A percentile compares a stretch with the other conserved stretches of the same genome.
Conservation (phyloP, 2,113 vertebrate genomes). For the Syngnathoides biaculeatus region DNA sequence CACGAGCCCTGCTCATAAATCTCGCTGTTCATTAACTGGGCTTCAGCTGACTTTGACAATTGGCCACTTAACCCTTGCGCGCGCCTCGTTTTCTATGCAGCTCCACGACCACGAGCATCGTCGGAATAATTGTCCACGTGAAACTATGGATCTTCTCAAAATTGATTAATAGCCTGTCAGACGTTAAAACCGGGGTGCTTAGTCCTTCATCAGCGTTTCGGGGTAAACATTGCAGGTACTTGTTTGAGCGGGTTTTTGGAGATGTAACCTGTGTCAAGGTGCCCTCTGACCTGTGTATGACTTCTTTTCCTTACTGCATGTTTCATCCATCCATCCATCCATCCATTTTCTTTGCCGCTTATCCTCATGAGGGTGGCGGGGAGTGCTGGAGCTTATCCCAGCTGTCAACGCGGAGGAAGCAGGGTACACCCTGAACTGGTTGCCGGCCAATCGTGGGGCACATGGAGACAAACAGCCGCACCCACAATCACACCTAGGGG, state of each 20-base stretch:
- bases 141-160: background rate
- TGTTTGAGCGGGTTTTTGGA: background rate
- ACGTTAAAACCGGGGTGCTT: background rate
- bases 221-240: background rate
- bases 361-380: too few relatives aligned
- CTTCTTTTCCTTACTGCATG: background rate
- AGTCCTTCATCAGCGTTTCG: background rate
- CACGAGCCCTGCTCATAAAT: constrained; percentile 53
- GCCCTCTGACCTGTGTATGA: background rate
- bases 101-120: background rate
- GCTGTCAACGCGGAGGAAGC: too few relatives aligned
- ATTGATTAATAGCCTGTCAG: background rate
- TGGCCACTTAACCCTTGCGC: constrained; percentile 39
- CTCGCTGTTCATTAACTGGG: constrained; percentile 62
- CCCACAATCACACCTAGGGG: too few relatives aligned
- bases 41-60: constrained; percentile 67
- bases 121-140: background rate
- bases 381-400: too few relatives aligned
- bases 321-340: too few relatives aligned
- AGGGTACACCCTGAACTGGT: too few relatives aligned
- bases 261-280: background rate
- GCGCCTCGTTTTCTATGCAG: background rate
- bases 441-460: too few relatives aligned
- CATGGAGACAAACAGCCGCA: too few relatives aligned
- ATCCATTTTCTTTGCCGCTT: too few relatives aligned